Evolutionary conservation across 2,113 vertebrate genomes (phyloP), one percentile per base, ranked within the genome.

Genomic region (Baryphthengus martii): DNA sequence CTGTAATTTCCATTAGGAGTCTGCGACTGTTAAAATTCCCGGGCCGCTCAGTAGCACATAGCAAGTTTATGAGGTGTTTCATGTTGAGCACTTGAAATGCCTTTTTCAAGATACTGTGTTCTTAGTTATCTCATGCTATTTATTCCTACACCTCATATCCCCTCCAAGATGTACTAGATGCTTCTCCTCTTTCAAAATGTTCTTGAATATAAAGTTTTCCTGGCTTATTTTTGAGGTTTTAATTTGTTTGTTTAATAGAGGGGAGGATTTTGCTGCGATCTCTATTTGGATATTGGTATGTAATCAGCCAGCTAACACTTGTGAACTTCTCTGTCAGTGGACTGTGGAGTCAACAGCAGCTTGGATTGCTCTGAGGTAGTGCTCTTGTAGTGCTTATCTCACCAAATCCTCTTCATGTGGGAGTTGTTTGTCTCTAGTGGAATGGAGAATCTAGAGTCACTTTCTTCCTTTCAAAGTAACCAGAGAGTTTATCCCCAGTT

Each of bases 401-500:
- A 6, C 40, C 68, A 91, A 91, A 89, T 67, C 72, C 53, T 53
- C 52, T 63, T 72, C 66, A 40, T 19, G 10, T 50, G 73, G 81
- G 55, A 77, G 29, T 17, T 77, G 13, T 84, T 85, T 73, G 29
- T 73, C 28, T 26, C 61, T 55, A 77, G 78, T 2, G 6, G 25
- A 77, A 70, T 5, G 3, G 78, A 92, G 81, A 88, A 85, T 53
- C 49, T 85, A 4, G 20, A 72, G 53, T 35, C 63, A 20, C 47
- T 85, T 90, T 62, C 31, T 88, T 91, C 53, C 58, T 59, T 89
- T 33, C 25, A 44, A 23, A 86, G 50, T 75, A 82, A 62, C 80
- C 17, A 17, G 26, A 58, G 6, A 55, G 55, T 80, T 89, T 89
- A 44, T 59, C 23, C 25, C 37, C 33, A 73, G 5, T 91, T 81